phyloP scores from a whole-genome alignment of 2,797 vertebrate species.

The Manis javanica region DNA sequence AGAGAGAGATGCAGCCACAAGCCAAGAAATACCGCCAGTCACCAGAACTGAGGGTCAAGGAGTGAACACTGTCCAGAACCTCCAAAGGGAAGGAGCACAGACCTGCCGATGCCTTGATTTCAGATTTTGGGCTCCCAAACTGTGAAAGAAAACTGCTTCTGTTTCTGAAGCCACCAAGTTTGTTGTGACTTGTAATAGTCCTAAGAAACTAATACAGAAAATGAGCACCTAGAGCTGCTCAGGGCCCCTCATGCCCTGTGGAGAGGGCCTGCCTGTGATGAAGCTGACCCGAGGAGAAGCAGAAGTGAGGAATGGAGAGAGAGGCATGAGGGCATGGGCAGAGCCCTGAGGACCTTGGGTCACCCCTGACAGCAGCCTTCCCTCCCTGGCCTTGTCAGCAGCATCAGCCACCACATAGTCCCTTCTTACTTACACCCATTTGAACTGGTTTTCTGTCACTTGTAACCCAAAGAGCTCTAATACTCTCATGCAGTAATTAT shows the following conservation, averaged over 20 bases:
- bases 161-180: not conserved
- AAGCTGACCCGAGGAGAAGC: not conserved
- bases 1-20: not conserved
- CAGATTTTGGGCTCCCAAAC: not conserved
- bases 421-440: not conserved
- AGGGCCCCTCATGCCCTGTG: not conserved
- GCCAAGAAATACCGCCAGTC: not conserved
- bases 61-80: not conserved
- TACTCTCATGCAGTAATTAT: not conserved
- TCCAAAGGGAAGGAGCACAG: not conserved
- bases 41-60: not conserved
- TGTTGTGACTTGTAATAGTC: not conserved
- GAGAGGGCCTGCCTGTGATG: too few species aligned
- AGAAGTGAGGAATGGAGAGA: not conserved
- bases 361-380: not conserved
- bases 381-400: not conserved
- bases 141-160: not conserved
- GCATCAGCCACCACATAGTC: not conserved
- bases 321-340: accelerated
- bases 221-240: not conserved
- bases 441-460: slow-evolving; percentile 17
- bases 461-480: not conserved
- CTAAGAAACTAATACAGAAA: not conserved
- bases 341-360: not conserved
- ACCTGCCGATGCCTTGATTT: not conserved